phyloP scores from a whole-genome alignment of 2,888 invertebrate species.

The Scrobipalpa costella region DNA sequence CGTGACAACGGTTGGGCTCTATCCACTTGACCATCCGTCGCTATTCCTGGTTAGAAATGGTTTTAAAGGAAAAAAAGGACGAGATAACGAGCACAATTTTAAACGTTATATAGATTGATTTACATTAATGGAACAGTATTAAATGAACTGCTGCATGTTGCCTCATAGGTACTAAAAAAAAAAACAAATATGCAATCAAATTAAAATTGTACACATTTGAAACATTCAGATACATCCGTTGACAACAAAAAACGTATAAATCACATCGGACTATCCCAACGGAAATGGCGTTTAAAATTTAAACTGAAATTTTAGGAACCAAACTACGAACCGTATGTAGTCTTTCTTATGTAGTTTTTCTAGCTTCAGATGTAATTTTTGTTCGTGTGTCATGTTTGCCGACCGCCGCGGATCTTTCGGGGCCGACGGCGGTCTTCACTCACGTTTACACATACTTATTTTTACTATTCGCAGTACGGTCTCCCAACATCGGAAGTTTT shows the following conservation, averaged over 20 bases:
- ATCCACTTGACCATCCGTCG: background rate
- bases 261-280: slow-evolving; percentile 9
- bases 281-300: slow-evolving; percentile 26
- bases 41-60: background rate
- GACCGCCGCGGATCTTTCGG: slow-evolving; percentile 42
- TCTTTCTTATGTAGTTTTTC: slow-evolving; percentile 36
- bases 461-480: slow-evolving; percentile 66
- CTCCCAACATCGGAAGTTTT: slow-evolving; percentile 57
- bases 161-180: too few relatives aligned
- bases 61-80: background rate
- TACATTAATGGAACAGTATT: background rate
- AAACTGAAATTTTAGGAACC: slow-evolving; percentile 27
- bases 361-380: slow-evolving; percentile 51
- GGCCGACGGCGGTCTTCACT: slow-evolving; percentile 59
- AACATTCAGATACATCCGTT: slow-evolving; percentile 8
- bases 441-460: slow-evolving; percentile 66
- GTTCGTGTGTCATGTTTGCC: slow-evolving; percentile 54
- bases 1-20: slow-evolving; percentile 12
- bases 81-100: too few relatives aligned
- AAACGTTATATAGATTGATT: too few relatives aligned
- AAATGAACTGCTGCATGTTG: background rate
- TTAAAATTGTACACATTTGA: background rate
- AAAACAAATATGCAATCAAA: background rate
- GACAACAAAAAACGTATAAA: too few relatives aligned
- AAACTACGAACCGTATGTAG: slow-evolving; percentile 37